Evolutionary conservation across 92 coral and sea anemone species (phyloP), one percentile per base, ranked within the genome.

Genomic region (Palythoa heliodiscus): DNA sequence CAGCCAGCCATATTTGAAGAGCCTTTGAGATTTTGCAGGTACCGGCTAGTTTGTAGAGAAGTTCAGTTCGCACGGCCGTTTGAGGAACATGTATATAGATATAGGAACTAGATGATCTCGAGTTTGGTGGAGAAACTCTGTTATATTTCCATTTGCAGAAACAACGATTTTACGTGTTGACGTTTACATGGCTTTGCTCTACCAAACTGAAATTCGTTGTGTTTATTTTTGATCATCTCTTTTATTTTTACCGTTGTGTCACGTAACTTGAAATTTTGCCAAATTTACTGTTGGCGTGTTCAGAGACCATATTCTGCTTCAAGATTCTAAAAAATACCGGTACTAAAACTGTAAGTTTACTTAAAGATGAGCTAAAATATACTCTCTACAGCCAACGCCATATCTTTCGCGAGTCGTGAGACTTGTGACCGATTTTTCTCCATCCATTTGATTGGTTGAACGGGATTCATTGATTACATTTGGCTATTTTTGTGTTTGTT

Each of bases 361-460:
- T 15, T 23, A 2, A 23, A 69, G 2, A n/a, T 12, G 40, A 29
- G 15, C 6, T 25, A 16, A 25, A 29, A 13, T 16, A 69, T 15
- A 66, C 58, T 70, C 73, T 13, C 40, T 9, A 48, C 61, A 25
- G 52, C 60, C 11, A 66, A 80, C 84, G 84, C 84, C 84, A 80
- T 23, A 66, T 80, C 84, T 48, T 22, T 48, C 73, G 84, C 50
- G 64, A 67, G 47, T 12, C 23, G 64, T 48, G 29, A 8, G 74
- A 67, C 20, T 7, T 19, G 9, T 64, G 63, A 23, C 57, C 50
- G 29, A 22, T 68, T 17, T 15, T 13, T 2, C 13, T 20, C 20
- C 84, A 66, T 12, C 10, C 52, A 20, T 64, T 43, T 80, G 84
- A 80, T 80, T 80, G 84, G 84, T 47, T 66, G 43, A 15, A 35